Evolutionary conservation across 1,140 invertebrate species (phyloP).

Genomic region (Procambarus clarkii): DNA sequence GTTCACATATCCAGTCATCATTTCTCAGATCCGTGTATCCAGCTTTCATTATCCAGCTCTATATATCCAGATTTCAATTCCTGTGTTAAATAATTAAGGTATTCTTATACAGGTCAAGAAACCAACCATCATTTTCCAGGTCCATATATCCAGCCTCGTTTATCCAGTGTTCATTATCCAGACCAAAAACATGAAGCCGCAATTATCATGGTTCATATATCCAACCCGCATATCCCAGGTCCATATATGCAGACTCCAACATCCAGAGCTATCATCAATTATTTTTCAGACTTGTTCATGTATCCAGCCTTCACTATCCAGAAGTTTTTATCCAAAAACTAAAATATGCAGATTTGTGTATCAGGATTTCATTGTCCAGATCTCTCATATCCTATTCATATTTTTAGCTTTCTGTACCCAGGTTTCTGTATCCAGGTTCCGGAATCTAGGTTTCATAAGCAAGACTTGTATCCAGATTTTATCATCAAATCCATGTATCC

Average conservation of each 20-base stretch:
- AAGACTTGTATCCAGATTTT: too few species aligned
- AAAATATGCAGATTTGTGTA: too few species aligned
- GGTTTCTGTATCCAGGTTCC: too few species aligned
- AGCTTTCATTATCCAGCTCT: not conserved
- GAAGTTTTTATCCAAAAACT: not conserved
- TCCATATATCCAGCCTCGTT: not conserved
- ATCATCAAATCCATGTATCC: too few species aligned
- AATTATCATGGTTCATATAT: not conserved
- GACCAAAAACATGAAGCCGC: not conserved
- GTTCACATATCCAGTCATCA: not conserved
- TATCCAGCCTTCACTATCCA: not conserved
- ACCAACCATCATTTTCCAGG: not conserved
- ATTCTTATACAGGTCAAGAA: not conserved
- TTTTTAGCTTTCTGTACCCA: too few species aligned
- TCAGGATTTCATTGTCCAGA: too few species aligned
- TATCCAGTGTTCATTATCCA: not conserved
- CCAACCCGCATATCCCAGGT: not conserved
- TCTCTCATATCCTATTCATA: too few species aligned
- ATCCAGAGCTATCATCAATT: not conserved
- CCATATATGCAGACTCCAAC: not conserved
- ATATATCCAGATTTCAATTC: not conserved
- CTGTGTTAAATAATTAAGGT: too few species aligned
- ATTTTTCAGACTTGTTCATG: not conserved
- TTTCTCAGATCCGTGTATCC: not conserved
- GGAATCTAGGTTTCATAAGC: too few species aligned